Evolutionary conservation across 2,113 vertebrate genomes (phyloP), one percentile per base, ranked within the genome.

Genomic region (Thalassarche chlororhynchos): DNA sequence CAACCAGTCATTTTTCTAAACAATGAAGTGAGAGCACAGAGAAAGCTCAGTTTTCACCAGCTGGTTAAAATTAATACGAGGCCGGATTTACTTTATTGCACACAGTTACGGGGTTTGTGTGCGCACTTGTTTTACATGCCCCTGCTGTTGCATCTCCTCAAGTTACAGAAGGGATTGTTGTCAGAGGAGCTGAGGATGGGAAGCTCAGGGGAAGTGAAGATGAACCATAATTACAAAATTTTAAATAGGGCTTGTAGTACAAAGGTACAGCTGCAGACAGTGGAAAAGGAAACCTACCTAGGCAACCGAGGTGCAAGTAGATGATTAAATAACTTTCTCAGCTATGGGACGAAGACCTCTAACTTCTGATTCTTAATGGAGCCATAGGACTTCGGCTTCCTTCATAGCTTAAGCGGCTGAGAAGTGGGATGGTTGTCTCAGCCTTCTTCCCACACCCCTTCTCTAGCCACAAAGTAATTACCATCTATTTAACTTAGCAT

Each of bases 11-110:
- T 65, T 86, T 88, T 78, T 55, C 69, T 61, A 40, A 76, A 47
- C 34, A 88, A 42, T 84, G 49, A 72, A 72, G 57, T 52, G 57
- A 90, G 54, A 93, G 75, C 66, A 55, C 54, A 76, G 55, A 80
- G 62, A 55, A 81, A 93, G 54, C 44, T 92, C 58, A 20, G 57
- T 92, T 95, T 96, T 76, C 61, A 84, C 68, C 72, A 91, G n/a
- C 61, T 91, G 72, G 32, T 74, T 68, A 72, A 78, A 93, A 92
- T 89, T 52, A 80, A 40, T 36, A 25, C 0, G 2, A 64, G 80
- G n/a, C 38, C 0, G 0, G 32, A 62, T 89, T 89, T 68, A 52
- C 77, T 72, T 47, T 36, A n/a, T 20, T 86, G 57, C 52, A 54
- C n/a, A 10, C n/a, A 40, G 66, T 60, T 60, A 20, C 0, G 9